phyloP scores from a whole-genome alignment of 1,140 invertebrate species.

The Drosophila simulans region DNA sequence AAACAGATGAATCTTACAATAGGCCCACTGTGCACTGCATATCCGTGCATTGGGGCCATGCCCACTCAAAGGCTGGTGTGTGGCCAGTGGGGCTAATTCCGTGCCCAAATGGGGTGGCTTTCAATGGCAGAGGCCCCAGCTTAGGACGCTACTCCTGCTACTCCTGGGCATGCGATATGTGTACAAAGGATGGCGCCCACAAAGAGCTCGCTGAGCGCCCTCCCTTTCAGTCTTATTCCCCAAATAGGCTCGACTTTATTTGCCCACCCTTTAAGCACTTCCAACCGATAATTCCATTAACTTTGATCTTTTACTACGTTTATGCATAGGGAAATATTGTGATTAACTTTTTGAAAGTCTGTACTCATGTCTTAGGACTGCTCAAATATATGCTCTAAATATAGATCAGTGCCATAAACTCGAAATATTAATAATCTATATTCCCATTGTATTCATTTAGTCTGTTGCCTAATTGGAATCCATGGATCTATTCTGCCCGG shows the following conservation, averaged over 20 bases:
- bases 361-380: background rate
- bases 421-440: background rate
- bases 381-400: too few species aligned
- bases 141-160: slow-evolving; percentile 18
- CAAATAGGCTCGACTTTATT: slow-evolving; percentile 18
- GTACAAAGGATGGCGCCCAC: slow-evolving; percentile 58
- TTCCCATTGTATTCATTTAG: slow-evolving; percentile 9
- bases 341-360: too few species aligned
- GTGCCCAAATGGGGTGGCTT: slow-evolving; percentile 67
- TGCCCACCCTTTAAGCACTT: slow-evolving; percentile 8
- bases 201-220: slow-evolving; percentile 13
- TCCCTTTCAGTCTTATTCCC: slow-evolving; percentile 11
- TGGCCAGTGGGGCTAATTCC: slow-evolving; percentile 78
- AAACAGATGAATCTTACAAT: too few species aligned
- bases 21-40: slow-evolving; percentile 25
- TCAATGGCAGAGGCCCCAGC: slow-evolving; percentile 23
- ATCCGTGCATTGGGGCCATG: slow-evolving; percentile 63
- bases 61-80: slow-evolving; percentile 63
- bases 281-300: slow-evolving; percentile 40
- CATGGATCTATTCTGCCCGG: slow-evolving; percentile 66
- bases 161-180: slow-evolving; percentile 52
- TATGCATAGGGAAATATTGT: background rate
- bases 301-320: slow-evolving; percentile 17
- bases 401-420: too few species aligned
- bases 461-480: slow-evolving; percentile 19